Evolutionary conservation across 2,113 vertebrate genomes (phyloP).

Genomic region (Microcebus tavaratra): DNA sequence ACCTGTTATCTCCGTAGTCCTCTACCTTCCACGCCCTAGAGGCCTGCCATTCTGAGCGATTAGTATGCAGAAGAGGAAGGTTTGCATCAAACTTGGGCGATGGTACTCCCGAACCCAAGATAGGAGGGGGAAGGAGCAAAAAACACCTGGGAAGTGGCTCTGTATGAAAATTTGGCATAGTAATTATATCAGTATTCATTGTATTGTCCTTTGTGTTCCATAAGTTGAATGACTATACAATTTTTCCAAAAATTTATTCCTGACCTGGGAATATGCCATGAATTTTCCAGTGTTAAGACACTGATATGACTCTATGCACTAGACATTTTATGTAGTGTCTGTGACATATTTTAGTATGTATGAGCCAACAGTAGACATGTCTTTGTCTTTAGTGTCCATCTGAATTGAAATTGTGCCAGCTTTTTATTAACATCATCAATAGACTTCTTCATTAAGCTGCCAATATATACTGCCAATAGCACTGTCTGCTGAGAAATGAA

Average conservation of each 20-base stretch:
- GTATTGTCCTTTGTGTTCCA: not conserved
- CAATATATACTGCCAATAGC: slow-evolving; percentile 60
- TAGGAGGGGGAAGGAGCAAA: not conserved
- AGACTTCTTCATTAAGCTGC: slow-evolving; percentile 73
- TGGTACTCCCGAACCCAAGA: not conserved
- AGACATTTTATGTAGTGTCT: slow-evolving; percentile 11
- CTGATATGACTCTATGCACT: not conserved
- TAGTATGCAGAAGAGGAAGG: not conserved
- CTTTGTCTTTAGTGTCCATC: slow-evolving; percentile 60
- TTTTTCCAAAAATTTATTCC: slow-evolving; percentile 38
- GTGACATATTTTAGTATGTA: slow-evolving; percentile 24
- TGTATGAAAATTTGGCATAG: not conserved
- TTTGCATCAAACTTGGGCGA: not conserved
- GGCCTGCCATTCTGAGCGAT: not conserved
- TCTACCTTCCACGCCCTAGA: not conserved
- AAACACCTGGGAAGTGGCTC: not conserved
- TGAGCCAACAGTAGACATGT: not conserved
- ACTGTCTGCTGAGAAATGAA: slow-evolving; percentile 43
- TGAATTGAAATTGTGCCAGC: slow-evolving; percentile 62
- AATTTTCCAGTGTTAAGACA: slow-evolving; percentile 38
- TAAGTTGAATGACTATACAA: not conserved
- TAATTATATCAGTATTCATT: not conserved
- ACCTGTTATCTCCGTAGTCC: not conserved
- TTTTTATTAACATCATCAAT: slow-evolving; percentile 45
- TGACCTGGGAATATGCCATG: slow-evolving; percentile 21